Conservation (phyloP, 2,888 invertebrate species). For the Nemotelus nigrinus region DNA sequence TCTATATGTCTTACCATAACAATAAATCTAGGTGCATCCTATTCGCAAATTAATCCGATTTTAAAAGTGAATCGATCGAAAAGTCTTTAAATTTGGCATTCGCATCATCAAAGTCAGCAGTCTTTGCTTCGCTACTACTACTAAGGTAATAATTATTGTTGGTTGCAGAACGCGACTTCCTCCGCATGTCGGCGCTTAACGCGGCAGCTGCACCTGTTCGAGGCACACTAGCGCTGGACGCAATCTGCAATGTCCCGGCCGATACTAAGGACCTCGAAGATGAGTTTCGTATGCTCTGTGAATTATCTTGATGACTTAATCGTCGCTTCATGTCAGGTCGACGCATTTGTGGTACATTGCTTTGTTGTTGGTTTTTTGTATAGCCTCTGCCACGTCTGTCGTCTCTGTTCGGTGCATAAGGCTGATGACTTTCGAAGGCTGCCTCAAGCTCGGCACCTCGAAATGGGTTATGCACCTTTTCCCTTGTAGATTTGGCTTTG, state of each 20-base stretch:
- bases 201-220: slow-evolving; percentile 2
- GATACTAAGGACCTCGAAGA: not conserved
- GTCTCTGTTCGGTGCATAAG: not conserved
- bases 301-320: slow-evolving; percentile 6
- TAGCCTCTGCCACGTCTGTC: not conserved
- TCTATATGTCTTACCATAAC: no score
- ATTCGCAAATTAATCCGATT: slow-evolving; percentile 52
- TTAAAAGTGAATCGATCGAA: slow-evolving; percentile 64
- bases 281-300: not conserved
- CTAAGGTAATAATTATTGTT: slow-evolving; percentile 35
- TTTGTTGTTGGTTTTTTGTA: not conserved
- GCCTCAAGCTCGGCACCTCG: slow-evolving; percentile 13
- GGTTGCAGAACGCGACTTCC: slow-evolving; percentile 12
- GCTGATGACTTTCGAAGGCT: slow-evolving; percentile 6
- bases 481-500: slow-evolving; percentile 9
- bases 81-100: slow-evolving; percentile 65
- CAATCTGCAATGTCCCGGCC: not conserved
- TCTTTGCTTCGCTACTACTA: slow-evolving; percentile 40
- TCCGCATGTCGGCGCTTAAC: not conserved
- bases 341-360: slow-evolving; percentile 3
- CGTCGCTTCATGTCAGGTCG: slow-evolving; percentile 11
- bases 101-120: slow-evolving; percentile 58
- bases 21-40: no score
- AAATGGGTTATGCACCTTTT: slow-evolving; percentile 21
- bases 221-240: not conserved